A percentile compares a stretch with the other conserved stretches of the same genome.
These are phyloP conservation scores for Cossypha polioptera DNA, from an alignment of 2,797 vertebrate species.

Conservation along the genomic window DNA sequence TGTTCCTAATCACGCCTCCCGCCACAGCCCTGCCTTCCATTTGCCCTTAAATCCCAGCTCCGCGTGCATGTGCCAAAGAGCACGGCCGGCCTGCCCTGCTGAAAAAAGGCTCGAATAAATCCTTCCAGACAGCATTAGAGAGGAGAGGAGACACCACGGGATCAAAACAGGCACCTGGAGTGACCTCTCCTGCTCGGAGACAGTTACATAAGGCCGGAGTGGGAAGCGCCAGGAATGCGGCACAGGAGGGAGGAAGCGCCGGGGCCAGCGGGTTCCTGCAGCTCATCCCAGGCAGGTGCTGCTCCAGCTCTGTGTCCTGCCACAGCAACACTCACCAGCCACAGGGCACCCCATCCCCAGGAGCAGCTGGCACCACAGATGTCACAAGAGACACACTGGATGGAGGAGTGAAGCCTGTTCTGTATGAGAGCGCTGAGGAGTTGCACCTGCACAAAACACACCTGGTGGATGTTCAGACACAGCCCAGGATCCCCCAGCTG, in stretches of 20 bases:
- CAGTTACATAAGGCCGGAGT: neutral
- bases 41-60: neutral
- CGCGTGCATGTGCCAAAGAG: neutral
- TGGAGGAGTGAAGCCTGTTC: neutral
- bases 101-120: constrained; percentile 35
- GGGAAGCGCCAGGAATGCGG: neutral
- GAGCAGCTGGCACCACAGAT: neutral
- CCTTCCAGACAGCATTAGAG: constrained; percentile 59
- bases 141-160: constrained; percentile 28
- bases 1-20: neutral
- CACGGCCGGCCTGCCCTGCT: neutral
- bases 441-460: neutral
- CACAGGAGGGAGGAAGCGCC: neutral
- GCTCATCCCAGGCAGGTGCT: neutral
- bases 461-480: neutral
- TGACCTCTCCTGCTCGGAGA: constrained; percentile 32
- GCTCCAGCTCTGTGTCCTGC: neutral
- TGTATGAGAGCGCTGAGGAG: neutral
- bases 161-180: constrained; percentile 50
- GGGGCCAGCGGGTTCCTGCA: neutral
- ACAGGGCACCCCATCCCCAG: too few relatives aligned
- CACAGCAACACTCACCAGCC: neutral
- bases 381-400: neutral
- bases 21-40: neutral
- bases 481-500: neutral